Evolutionary conservation across 2,888 invertebrate species (phyloP), one percentile per base, ranked within the genome.

Genomic region (Drosophila siamana): DNA sequence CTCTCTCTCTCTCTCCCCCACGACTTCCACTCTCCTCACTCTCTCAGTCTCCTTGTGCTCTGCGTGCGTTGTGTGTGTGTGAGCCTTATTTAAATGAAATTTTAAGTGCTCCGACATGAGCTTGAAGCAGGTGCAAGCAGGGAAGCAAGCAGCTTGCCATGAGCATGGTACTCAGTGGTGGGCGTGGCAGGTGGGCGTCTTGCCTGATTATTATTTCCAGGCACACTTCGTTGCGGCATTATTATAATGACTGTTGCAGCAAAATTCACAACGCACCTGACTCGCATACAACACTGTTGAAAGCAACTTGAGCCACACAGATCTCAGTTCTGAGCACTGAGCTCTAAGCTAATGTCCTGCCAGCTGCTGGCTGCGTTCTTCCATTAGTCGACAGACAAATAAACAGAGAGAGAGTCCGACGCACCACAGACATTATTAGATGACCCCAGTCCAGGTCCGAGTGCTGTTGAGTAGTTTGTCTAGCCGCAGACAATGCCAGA

Each of bases 201-300:
- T 43, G 54, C 54, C 69, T 89, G 85, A 85, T 89, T 88, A 88
- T 78, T 88, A 86, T 89, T 89, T 87, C 89, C 73, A 80, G 80
- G 86, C 89, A 89, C 89, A 89, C 87, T 86, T 88, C 88, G 88
- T 89, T 89, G 89, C 88, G 89, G 88, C 89, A 89, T 89, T 89
- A 89, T 89, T 88, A 78, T 86, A 89, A 89, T 86, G 89, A 88
- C 89, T 88, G 78, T 89, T 89, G 89, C 89, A 89, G 86, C 89
- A 89, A 82, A 88, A 86, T 86, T 89, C 89, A 88, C 79, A 80
- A 77, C 84, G 86, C 87, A 89, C 89, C 89, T 89, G 89, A 89
- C 88, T 86, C 59, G 86, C 76, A 83, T 83, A 78, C 69, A 55
- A 75, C 63, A 70, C 51, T 70, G 70, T 69, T 64, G 43, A 48